Evolutionary conservation across 2,888 invertebrate species (phyloP).

Genomic region (Horisme vitalbata): DNA sequence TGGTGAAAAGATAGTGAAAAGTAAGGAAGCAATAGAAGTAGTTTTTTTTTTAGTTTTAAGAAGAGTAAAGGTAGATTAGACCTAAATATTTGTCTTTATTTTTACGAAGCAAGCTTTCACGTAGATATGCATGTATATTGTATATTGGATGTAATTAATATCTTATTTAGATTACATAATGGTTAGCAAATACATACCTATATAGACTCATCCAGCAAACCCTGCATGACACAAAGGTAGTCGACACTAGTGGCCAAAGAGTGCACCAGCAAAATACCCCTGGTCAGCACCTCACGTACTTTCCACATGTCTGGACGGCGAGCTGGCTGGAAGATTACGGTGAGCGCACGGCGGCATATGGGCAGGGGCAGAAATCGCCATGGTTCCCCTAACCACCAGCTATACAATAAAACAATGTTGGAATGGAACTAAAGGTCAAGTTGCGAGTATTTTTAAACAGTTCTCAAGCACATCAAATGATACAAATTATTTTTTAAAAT

Average conservation of each 20-base stretch:
- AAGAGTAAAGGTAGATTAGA: no score
- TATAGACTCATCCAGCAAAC: constrained; percentile 65
- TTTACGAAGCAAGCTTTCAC: no score
- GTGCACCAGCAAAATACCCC: constrained; percentile 68
- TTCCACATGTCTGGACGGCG: constrained; percentile 59
- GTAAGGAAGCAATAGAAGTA: no score
- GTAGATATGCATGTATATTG: no score
- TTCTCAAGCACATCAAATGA: no score
- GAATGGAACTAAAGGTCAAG: no score
- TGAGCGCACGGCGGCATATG: constrained; percentile 51
- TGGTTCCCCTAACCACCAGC: constrained; percentile 66
- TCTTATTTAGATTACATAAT: neutral
- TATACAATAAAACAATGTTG: constrained; percentile 30
- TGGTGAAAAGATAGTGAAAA: neutral
- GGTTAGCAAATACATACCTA: constrained; percentile 7
- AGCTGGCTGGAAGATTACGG: constrained; percentile 46
- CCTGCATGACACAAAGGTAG: constrained; percentile 76
- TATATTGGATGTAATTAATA: no score
- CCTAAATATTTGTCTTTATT: no score
- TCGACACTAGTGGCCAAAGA: constrained; percentile 76
- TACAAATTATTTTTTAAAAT: no score
- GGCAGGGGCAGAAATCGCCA: constrained; percentile 58
- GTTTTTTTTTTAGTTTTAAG: no score
- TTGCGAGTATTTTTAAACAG: no score
- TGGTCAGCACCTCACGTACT: constrained; percentile 70